Percentiles rank a stretch among this genome's conserved stretches.
These are phyloP conservation scores for Agrochola macilenta DNA, from an alignment of 2,888 invertebrate genomes.

Conservation along the genomic window DNA sequence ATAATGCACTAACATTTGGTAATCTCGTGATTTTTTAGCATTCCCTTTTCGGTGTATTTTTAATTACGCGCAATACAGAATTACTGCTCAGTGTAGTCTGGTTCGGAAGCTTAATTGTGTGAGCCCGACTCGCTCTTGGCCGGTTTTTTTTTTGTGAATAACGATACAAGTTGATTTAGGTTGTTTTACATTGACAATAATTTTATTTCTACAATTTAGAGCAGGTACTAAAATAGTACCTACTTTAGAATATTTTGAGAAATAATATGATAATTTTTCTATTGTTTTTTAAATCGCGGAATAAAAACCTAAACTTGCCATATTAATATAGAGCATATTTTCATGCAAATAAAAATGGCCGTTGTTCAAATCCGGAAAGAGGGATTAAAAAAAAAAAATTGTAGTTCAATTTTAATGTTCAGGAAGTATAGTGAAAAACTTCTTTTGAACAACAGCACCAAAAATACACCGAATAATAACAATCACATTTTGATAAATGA, in stretches of 20 bases:
- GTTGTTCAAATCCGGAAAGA: neutral
- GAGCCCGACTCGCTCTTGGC: neutral
- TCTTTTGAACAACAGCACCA: slow-evolving; percentile 8
- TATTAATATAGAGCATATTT: neutral
- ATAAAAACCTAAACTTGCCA: slow-evolving; percentile 3
- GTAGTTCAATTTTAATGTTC: slow-evolving; percentile 20
- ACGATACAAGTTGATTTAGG: neutral
- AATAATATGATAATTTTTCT: neutral
- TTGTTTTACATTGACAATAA: neutral
- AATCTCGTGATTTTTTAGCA: slow-evolving; percentile 72
- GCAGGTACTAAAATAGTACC: neutral
- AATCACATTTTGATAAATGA: slow-evolving; percentile 72
- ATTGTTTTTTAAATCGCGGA: neutral
- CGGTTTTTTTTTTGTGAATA: slow-evolving; percentile 28
- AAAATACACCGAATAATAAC: slow-evolving; percentile 71
- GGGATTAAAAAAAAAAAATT: too few species aligned
- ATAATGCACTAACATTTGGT: slow-evolving; percentile 71
- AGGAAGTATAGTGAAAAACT: slow-evolving; percentile 11
- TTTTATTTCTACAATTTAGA: neutral
- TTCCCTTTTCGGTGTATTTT: slow-evolving; percentile 70
- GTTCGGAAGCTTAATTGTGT: neutral
- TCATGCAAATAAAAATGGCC: neutral
- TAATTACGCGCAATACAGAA: slow-evolving; percentile 1
- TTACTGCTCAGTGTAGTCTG: neutral
- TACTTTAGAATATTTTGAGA: neutral